Conservation (phyloP, 2,113 vertebrate species). For the Pedionomus torquatus region DNA sequence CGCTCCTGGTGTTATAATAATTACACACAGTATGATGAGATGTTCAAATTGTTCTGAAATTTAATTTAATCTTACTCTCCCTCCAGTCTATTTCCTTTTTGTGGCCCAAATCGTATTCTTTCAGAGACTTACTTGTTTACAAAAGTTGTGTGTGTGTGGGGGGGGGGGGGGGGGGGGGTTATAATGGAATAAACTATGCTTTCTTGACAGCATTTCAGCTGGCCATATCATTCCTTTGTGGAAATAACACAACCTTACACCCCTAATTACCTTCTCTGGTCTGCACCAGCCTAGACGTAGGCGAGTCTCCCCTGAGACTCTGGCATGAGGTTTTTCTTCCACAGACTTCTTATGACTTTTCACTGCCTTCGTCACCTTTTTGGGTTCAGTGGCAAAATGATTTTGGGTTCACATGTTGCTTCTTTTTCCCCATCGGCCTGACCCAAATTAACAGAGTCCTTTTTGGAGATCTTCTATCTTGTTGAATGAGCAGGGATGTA, state of each 20-base stretch:
- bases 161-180: fast-evolving
- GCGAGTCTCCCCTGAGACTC: neutral
- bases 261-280: neutral
- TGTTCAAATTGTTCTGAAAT: neutral
- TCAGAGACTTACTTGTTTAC: neutral
- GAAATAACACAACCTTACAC: neutral
- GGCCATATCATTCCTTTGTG: neutral
- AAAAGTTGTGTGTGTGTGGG: too few species aligned
- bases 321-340: neutral
- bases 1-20: neutral
- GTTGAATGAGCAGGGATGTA: neutral
- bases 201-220: neutral
- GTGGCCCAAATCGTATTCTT: neutral
- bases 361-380: neutral
- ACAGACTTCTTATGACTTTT: neutral
- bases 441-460: neutral
- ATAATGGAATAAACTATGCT: neutral
- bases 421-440: fast-evolving
- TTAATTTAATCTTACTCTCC: neutral
- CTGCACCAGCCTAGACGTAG: neutral
- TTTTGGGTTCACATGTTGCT: neutral
- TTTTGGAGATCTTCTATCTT: neutral
- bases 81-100: neutral
- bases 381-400: neutral
- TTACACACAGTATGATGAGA: neutral